A percentile compares a stretch with the other conserved stretches of the same genome.
phyloP scores from a whole-genome alignment of 2,888 invertebrate genomes.

The Drosophila nr. perissopoda region DNA sequence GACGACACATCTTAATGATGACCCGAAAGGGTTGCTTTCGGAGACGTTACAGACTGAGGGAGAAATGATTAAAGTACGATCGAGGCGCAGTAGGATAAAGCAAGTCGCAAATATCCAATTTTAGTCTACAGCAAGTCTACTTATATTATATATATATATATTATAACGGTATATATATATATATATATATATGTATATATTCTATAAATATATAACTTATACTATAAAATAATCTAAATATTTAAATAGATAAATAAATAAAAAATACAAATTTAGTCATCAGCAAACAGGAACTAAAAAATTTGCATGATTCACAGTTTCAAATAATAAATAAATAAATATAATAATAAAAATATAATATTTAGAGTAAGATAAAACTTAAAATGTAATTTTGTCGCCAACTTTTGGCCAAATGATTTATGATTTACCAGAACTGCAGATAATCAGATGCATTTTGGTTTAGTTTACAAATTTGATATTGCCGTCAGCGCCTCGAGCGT shows the following conservation, averaged over 20 bases:
- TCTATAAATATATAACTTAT: accelerated
- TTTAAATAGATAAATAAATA: too few relatives aligned
- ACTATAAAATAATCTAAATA: background rate
- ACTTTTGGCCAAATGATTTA: background rate
- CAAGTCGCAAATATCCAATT: background rate
- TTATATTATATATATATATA: background rate
- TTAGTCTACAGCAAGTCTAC: background rate
- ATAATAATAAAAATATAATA: background rate
- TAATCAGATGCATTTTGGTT: conserved; percentile 14
- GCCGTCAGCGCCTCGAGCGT: conserved; percentile 77
- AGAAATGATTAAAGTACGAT: background rate
- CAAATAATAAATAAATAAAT: background rate
- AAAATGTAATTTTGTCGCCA: background rate
- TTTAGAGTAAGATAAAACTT: background rate
- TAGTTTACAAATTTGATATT: conserved; percentile 72
- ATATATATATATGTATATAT: too few relatives aligned
- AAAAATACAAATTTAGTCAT: background rate
- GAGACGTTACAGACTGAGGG: background rate
- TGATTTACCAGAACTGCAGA: background rate
- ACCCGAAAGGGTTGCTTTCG: background rate
- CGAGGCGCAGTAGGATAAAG: background rate
- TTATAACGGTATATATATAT: too few relatives aligned
- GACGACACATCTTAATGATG: conserved; percentile 31
- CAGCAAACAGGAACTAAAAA: background rate
- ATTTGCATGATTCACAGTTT: background rate